phyloP scores from a whole-genome alignment of 2,888 invertebrate genomes.

The Lepidocyrtinus sp. region DNA sequence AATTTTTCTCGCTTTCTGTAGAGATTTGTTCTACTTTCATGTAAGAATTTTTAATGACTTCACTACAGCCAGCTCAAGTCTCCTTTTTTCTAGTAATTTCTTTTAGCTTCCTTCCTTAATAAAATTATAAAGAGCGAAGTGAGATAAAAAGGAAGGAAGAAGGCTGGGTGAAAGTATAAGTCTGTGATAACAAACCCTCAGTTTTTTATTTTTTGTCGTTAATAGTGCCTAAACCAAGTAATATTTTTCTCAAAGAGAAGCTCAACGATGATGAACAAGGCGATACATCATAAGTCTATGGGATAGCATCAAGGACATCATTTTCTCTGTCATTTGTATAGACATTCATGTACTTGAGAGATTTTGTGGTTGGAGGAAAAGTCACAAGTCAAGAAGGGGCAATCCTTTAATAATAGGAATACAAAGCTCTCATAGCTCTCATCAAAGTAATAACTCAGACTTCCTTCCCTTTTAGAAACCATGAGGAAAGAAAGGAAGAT shows the following conservation, averaged over 20 bases:
- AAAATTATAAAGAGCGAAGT: background rate
- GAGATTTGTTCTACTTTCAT: conserved; percentile 4
- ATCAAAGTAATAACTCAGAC: conserved; percentile 12
- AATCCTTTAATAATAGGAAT: background rate
- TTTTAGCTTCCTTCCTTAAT: background rate
- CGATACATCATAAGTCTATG: background rate
- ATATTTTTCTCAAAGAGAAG: background rate
- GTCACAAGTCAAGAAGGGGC: conserved; percentile 9
- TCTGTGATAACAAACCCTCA: background rate
- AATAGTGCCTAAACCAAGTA: background rate
- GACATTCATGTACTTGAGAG: background rate
- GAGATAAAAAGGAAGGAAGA: background rate
- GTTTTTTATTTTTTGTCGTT: background rate
- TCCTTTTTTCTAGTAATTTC: background rate
- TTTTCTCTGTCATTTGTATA: background rate
- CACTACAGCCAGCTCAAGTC: background rate
- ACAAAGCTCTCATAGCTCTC: background rate
- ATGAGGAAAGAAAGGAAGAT: background rate
- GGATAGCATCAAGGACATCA: background rate
- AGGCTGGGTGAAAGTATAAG: no score
- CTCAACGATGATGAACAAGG: background rate
- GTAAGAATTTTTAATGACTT: background rate
- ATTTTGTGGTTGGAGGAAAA: background rate
- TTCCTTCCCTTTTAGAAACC: background rate
- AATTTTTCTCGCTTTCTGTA: background rate